Percentiles rank a stretch among this genome's conserved stretches.
These are phyloP conservation scores for Anser brachyrhynchus DNA, from an alignment of 2,113 vertebrate species.

Conservation along the genomic window DNA sequence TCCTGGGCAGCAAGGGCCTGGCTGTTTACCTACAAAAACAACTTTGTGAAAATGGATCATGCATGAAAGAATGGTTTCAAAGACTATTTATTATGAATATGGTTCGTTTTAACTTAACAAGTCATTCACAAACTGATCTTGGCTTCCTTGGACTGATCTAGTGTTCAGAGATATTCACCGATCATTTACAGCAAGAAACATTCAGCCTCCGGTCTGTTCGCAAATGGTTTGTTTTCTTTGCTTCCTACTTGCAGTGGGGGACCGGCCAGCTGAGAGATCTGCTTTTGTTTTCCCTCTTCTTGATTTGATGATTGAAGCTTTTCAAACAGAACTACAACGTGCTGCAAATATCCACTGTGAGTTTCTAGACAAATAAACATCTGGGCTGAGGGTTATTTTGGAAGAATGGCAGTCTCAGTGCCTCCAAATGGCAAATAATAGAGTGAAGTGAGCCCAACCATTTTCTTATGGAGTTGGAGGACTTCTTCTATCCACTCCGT, in stretches of 20 bases:
- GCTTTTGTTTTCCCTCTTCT: constrained; percentile 63
- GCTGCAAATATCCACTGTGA: constrained; percentile 12
- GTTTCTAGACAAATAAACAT: constrained; percentile 63
- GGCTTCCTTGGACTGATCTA: constrained; percentile 14
- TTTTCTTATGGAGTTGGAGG: neutral
- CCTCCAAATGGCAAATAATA: constrained; percentile 55
- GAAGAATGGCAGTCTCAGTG: neutral
- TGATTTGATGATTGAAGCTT: constrained; percentile 63
- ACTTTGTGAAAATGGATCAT: neutral
- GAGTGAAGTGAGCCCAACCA: neutral
- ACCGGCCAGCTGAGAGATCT: constrained; percentile 35
- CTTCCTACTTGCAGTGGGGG: constrained; percentile 21
- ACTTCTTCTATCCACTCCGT: neutral
- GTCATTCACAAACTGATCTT: constrained; percentile 53
- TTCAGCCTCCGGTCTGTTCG: neutral
- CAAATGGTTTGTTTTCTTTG: constrained; percentile 62
- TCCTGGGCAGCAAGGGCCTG: constrained; percentile 38
- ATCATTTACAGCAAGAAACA: constrained; percentile 52
- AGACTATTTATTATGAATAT: constrained; percentile 52
- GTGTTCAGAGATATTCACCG: constrained; percentile 44
- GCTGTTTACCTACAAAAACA: constrained; percentile 37
- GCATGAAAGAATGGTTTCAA: constrained; percentile 51
- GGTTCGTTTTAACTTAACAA: constrained; percentile 43
- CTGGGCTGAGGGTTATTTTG: constrained; percentile 30
- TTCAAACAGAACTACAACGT: constrained; percentile 54